A percentile compares a stretch with the other conserved stretches of the same genome.
These are phyloP conservation scores for Hiodon tergisus DNA, from an alignment of 2,113 vertebrate genomes.

Conservation along the genomic window DNA sequence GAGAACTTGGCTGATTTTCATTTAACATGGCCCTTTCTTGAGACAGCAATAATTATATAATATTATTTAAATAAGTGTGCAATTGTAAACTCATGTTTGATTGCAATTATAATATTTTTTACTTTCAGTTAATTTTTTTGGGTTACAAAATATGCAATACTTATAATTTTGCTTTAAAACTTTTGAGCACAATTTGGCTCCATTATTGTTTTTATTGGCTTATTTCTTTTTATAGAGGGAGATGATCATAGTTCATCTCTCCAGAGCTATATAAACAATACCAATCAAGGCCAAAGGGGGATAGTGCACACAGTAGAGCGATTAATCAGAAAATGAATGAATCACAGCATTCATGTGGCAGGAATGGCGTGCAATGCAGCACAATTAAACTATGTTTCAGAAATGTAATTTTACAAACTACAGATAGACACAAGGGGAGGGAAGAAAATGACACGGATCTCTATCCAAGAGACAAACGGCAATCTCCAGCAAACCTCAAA, in stretches of 20 bases:
- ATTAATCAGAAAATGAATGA: conserved; percentile 11
- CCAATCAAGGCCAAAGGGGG: neutral
- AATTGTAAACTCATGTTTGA: no score
- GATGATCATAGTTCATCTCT: neutral
- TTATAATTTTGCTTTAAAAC: no score
- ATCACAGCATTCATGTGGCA: neutral
- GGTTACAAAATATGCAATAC: no score
- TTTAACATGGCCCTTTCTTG: neutral
- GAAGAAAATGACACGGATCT: neutral
- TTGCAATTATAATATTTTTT: no score
- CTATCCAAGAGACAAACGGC: neutral
- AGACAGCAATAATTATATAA: neutral
- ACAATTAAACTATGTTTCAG: conserved; percentile 12
- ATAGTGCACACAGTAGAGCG: neutral
- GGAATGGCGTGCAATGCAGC: neutral
- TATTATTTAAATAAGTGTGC: neutral
- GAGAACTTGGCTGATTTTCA: neutral
- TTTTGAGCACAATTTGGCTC: neutral
- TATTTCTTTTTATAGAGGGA: neutral
- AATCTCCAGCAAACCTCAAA: neutral
- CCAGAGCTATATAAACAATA: neutral
- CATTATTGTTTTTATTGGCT: neutral
- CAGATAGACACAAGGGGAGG: neutral
- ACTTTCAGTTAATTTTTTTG: no score
- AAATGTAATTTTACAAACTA: neutral